A percentile compares a stretch with the other conserved stretches of the same genome.
phyloP scores from a whole-genome alignment of 2,888 invertebrate species.

The Lepidochrysops patricia region DNA sequence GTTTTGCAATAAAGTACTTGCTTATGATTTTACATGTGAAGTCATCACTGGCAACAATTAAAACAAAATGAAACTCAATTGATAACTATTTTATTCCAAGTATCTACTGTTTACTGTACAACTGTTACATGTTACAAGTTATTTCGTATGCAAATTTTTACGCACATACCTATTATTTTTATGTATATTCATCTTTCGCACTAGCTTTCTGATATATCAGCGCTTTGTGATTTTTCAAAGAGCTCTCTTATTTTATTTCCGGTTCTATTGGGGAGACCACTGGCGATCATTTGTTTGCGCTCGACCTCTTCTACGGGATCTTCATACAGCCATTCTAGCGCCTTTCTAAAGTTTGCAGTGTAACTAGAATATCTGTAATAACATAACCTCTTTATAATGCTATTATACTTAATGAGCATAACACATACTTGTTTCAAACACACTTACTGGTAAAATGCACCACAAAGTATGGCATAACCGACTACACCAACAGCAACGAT shows the following conservation, averaged over 20 bases:
- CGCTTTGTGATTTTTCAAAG: constrained; percentile 37
- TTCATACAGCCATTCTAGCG: constrained; percentile 43
- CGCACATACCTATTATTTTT: constrained; percentile 38
- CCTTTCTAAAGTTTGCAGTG: constrained; percentile 41
- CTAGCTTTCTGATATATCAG: constrained; percentile 47
- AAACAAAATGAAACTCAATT: constrained; percentile 36
- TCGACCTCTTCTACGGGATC: constrained; percentile 61
- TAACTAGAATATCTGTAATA: constrained; percentile 41
- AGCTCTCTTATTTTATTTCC: constrained; percentile 37
- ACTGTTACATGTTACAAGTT: constrained; percentile 3
- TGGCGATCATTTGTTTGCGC: constrained; percentile 51
- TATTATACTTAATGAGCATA: neutral
- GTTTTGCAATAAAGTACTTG: constrained; percentile 46
- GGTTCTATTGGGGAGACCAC: constrained; percentile 41
- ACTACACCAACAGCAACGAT: constrained; percentile 63
- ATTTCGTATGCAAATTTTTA: constrained; percentile 22
- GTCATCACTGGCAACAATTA: constrained; percentile 39
- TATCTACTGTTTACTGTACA: constrained; percentile 14
- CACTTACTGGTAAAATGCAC: constrained; percentile 68
- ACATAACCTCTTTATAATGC: constrained; percentile 12
- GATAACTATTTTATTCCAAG: constrained; percentile 26
- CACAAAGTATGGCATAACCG: constrained; percentile 49
- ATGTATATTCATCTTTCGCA: constrained; percentile 34
- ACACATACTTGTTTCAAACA: neutral
- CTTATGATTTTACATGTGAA: constrained; percentile 38